Percentiles rank a stretch among this genome's conserved stretches.
These are phyloP conservation scores for Synodontis membranacea DNA, from an alignment of 2,113 vertebrate genomes.

Conservation along the genomic window DNA sequence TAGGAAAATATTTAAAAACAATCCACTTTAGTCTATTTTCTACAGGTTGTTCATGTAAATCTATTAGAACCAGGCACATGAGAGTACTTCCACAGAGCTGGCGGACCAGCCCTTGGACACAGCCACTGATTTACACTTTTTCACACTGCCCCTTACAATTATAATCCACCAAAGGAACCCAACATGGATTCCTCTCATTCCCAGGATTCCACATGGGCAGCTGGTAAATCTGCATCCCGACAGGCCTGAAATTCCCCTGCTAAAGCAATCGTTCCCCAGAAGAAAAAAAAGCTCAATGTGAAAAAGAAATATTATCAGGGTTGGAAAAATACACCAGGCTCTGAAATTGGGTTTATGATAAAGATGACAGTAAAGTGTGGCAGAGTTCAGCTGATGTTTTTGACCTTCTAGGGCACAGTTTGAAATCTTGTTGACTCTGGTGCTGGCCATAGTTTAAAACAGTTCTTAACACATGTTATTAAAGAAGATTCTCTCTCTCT, in stretches of 20 bases:
- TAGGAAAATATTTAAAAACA: background rate
- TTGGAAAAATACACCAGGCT: conserved; percentile 54
- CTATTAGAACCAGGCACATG: conserved; percentile 13
- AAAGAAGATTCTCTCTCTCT: no score
- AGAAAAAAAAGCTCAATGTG: conserved; percentile 58
- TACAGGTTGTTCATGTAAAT: background rate
- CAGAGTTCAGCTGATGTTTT: background rate
- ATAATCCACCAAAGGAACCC: conserved; percentile 31
- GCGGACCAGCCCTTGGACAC: conserved; percentile 13
- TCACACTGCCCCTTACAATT: conserved; percentile 22
- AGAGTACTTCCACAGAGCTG: conserved; percentile 2
- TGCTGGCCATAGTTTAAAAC: background rate
- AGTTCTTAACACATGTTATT: background rate
- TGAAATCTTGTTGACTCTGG: background rate
- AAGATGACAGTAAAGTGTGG: background rate
- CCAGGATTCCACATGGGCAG: conserved; percentile 57
- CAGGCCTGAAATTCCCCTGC: conserved; percentile 57
- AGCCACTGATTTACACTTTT: conserved; percentile 21
- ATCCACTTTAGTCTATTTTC: background rate
- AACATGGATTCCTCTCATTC: conserved; percentile 67
- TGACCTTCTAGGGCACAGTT: background rate
- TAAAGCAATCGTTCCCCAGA: conserved; percentile 61
- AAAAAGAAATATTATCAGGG: conserved; percentile 68
- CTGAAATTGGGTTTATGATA: conserved; percentile 29
- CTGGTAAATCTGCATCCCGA: conserved; percentile 51